Conservation (phyloP, 1,140 invertebrate species). For the Drosophila arawakana region DNA sequence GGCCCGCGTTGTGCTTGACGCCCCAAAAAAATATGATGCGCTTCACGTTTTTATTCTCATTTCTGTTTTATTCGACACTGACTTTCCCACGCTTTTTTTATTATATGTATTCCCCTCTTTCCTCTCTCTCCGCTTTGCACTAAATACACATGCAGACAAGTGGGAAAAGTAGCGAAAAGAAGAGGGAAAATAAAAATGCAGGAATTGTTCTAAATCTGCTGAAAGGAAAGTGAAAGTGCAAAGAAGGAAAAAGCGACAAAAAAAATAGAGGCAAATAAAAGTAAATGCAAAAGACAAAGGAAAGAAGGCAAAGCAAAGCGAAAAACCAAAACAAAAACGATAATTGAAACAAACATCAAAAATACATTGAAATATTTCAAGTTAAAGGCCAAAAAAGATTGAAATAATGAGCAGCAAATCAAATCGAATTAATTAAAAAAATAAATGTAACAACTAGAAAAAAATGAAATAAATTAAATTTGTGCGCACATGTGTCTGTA, state of each 20-base stretch:
- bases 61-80: slow-evolving; percentile 46
- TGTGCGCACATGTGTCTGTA: background rate
- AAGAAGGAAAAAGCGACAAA: slow-evolving; percentile 3
- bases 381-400: background rate
- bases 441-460: background rate
- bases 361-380: too few species aligned
- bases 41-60: slow-evolving; percentile 30
- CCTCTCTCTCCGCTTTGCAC: background rate
- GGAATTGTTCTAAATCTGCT: slow-evolving; percentile 73
- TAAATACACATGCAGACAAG: slow-evolving; percentile 23
- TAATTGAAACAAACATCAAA: background rate
- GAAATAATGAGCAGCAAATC: background rate
- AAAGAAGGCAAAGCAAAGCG: background rate
- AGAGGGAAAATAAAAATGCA: slow-evolving; percentile 59
- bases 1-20: background rate
- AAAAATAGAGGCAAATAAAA: slow-evolving; percentile 5
- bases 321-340: background rate
- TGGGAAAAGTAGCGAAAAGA: background rate
- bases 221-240: slow-evolving; percentile 25
- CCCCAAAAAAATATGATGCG: slow-evolving; percentile 41
- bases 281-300: slow-evolving; percentile 18
- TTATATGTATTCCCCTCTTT: slow-evolving; percentile 15
- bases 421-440: background rate
- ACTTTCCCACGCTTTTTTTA: slow-evolving; percentile 62
- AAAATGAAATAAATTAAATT: background rate